phyloP scores from a whole-genome alignment of 2,113 vertebrate species.

The Bubo blakistoni region DNA sequence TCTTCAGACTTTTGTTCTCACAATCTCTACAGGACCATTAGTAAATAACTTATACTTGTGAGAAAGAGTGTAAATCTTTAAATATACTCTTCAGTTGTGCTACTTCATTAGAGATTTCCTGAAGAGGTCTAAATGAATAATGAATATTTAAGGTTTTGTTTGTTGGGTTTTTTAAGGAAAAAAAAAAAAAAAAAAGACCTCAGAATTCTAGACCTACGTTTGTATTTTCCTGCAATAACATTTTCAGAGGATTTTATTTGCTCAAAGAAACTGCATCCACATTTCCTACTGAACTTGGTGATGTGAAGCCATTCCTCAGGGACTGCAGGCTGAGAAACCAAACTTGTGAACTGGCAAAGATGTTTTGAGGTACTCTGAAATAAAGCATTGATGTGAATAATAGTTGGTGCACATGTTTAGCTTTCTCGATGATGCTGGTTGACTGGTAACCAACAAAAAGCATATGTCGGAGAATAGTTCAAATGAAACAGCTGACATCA shows the following conservation, averaged over 20 bases:
- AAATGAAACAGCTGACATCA: conserved; percentile 22
- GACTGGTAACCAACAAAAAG: conserved; percentile 26
- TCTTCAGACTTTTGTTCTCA: not conserved
- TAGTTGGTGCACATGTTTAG: not conserved
- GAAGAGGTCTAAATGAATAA: not conserved
- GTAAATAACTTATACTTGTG: not conserved
- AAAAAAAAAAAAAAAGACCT: not conserved
- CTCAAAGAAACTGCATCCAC: not conserved
- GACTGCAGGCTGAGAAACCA: not conserved
- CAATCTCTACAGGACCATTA: not conserved
- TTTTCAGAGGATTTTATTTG: not conserved
- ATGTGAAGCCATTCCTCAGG: not conserved
- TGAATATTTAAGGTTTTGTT: not conserved
- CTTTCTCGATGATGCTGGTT: not conserved
- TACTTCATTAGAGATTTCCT: not conserved
- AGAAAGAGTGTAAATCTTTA: not conserved
- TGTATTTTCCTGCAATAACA: not conserved
- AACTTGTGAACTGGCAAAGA: not conserved
- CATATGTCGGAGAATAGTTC: conserved; percentile 25
- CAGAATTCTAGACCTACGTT: not conserved
- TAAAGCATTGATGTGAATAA: not conserved
- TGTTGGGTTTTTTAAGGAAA: not conserved
- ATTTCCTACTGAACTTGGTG: not conserved
- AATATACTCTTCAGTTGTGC: not conserved
- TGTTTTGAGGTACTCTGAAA: not conserved